Percentiles rank a stretch among this genome's conserved stretches.
These are phyloP conservation scores for Bedellia somnulentella DNA, from an alignment of 2,888 invertebrate species.

Conservation along the genomic window DNA sequence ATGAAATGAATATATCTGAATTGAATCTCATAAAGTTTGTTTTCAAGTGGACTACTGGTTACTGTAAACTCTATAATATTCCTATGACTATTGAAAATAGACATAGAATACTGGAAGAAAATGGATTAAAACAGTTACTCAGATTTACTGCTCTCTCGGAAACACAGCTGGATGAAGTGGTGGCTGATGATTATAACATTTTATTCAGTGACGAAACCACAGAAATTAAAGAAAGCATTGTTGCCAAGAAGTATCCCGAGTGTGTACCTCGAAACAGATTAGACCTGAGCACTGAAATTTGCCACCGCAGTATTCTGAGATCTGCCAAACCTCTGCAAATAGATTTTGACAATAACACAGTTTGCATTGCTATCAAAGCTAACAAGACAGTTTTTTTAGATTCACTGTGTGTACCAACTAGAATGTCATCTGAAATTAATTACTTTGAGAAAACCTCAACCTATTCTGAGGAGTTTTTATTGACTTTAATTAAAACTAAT, in stretches of 20 bases:
- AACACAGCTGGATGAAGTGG: slow-evolving; percentile 38
- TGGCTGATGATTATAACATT: slow-evolving; percentile 26
- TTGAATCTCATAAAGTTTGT: slow-evolving; percentile 53
- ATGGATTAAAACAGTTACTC: slow-evolving; percentile 41
- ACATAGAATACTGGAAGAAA: slow-evolving; percentile 33
- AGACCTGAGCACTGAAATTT: slow-evolving; percentile 36
- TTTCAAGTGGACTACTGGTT: slow-evolving; percentile 56
- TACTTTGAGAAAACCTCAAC: slow-evolving; percentile 24
- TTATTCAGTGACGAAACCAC: slow-evolving; percentile 27
- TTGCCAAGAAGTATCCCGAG: too few species aligned
- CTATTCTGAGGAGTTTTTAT: slow-evolving; percentile 41
- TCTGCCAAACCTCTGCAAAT: slow-evolving; percentile 40
- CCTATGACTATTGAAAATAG: slow-evolving; percentile 37
- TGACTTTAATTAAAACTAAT: slow-evolving; percentile 31
- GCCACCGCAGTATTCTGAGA: slow-evolving; percentile 35
- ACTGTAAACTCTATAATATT: slow-evolving; percentile 44
- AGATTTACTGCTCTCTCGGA: slow-evolving; percentile 35
- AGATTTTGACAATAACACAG: slow-evolving; percentile 26
- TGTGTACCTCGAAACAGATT: too few species aligned
- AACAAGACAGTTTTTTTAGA: slow-evolving; percentile 47
- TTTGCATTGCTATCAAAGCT: slow-evolving; percentile 34
- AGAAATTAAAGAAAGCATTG: slow-evolving; percentile 14
- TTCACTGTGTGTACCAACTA: slow-evolving; percentile 41
- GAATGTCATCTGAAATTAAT: slow-evolving; percentile 37
- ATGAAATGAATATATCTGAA: slow-evolving; percentile 52